Evolutionary conservation across 2,113 vertebrate genomes (phyloP).

Genomic region (Amblyopsis rosae): DNA sequence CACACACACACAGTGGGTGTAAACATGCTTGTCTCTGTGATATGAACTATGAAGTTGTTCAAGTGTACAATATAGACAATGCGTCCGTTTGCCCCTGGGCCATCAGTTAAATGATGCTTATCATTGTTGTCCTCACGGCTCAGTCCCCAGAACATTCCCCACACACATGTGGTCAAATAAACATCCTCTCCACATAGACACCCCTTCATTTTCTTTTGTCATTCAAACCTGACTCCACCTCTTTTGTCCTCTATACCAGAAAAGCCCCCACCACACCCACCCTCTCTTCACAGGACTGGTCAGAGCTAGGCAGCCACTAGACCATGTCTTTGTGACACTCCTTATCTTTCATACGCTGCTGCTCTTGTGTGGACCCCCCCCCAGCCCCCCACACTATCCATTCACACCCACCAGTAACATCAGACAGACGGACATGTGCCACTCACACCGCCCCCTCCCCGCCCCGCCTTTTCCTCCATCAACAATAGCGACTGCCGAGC

Average conservation of each 20-base stretch:
- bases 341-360: slow-evolving; percentile 40
- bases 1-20: too few relatives aligned
- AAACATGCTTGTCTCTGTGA: too few relatives aligned
- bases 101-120: neutral
- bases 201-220: slow-evolving; percentile 54
- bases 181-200: neutral
- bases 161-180: neutral
- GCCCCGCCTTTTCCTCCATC: slow-evolving; percentile 24
- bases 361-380: neutral
- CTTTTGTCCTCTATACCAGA: slow-evolving; percentile 13
- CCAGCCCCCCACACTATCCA: slow-evolving; percentile 1
- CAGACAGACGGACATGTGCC: slow-evolving; percentile 42
- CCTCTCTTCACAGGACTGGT: slow-evolving; percentile 20
- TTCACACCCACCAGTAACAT: slow-evolving; percentile 49
- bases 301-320: slow-evolving; percentile 34
- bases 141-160: neutral
- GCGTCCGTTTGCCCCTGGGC: slow-evolving; percentile 13
- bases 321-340: slow-evolving; percentile 36
- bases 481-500: slow-evolving; percentile 65
- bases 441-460: slow-evolving; percentile 10
- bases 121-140: neutral
- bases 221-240: slow-evolving; percentile 48
- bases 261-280: slow-evolving; percentile 16
- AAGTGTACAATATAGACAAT: slow-evolving; percentile 8
- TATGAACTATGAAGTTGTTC: neutral